phyloP scores from a whole-genome alignment of 2,888 invertebrate genomes.

The Leptopterna dolabrata region DNA sequence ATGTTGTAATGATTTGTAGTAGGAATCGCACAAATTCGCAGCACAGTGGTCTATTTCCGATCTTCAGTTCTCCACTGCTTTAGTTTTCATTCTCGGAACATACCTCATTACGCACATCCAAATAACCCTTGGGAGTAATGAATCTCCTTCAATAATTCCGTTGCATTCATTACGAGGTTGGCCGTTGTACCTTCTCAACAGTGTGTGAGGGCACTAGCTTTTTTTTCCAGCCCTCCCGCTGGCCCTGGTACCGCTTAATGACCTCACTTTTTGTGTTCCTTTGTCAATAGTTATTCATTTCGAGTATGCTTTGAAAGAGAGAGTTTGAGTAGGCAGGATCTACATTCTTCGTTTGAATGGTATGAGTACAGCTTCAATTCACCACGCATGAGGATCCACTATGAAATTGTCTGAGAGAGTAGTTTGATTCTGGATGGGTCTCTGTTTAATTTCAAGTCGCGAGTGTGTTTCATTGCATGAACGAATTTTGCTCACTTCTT shows the following conservation, averaged over 20 bases:
- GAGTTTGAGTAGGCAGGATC: not conserved
- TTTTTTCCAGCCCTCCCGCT: not conserved
- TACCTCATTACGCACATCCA: not conserved
- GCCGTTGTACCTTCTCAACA: not conserved
- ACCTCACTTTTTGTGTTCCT: slow-evolving; percentile 3
- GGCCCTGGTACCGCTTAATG: slow-evolving; percentile 1
- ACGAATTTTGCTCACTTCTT: too few relatives aligned
- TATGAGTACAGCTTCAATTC: too few relatives aligned
- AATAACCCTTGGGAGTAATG: not conserved
- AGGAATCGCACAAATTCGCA: not conserved
- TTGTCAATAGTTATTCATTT: slow-evolving; percentile 2
- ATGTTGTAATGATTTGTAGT: too few relatives aligned
- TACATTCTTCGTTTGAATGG: not conserved
- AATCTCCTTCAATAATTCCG: not conserved
- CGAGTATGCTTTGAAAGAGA: not conserved
- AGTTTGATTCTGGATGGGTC: too few relatives aligned
- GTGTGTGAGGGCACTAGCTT: not conserved
- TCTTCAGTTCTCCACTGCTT: not conserved
- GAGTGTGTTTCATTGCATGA: too few relatives aligned
- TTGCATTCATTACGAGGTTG: not conserved
- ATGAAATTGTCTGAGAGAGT: too few relatives aligned
- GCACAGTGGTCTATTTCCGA: not conserved
- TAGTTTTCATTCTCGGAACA: not conserved
- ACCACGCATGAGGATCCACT: too few relatives aligned
- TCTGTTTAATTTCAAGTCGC: too few relatives aligned